Evolutionary conservation across 1,140 invertebrate genomes (phyloP), one percentile per base, ranked within the genome.

Genomic region (Drosophila grimshawi): DNA sequence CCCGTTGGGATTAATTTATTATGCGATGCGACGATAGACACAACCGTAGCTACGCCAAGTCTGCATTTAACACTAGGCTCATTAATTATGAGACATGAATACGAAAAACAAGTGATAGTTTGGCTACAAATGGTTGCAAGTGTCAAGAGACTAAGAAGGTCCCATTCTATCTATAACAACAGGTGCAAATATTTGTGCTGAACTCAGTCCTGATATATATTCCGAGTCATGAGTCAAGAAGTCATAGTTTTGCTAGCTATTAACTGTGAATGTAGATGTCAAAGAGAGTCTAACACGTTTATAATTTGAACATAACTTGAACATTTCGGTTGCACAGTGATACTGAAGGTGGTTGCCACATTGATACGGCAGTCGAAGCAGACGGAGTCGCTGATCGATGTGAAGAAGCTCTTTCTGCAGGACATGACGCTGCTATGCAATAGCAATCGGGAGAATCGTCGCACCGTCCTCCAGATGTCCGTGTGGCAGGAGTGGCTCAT

Each of bases 401-500:
- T 99, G 49, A 99, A 99, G 90, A 98, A 98, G 91, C 93, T 98
- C 5, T 99, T 99, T 93, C 95, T 99, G 3, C 98, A 97, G 10
- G 98, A 99, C 93, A 98, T 99, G 96, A 99, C 98, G 3, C 93
- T 98, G 59, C 93, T 99, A 11, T 99, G 98, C 92, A 99, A 98
- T 90, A 98, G 98, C 92, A 99, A 98, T 92, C 94, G 98, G 19
- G 98, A 99, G 92, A 99, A 99, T 93, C 93, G 99, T 55, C 94
- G 98, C 75, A 99, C 98, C 0, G 97, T 99, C 2, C 94, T 99
- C 8, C 99, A 99, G 93, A 99, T 99, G 99, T 99, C 98, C 4
- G 99, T 99, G 1, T 99, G 99, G 99, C 99, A 99, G 93, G 98
- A 99, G 92, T 99, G 99, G 99, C 94, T 99, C 1, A 99, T 99